These are phyloP conservation scores for Aptenodytes patagonicus DNA, from an alignment of 2,113 vertebrate species.

Conservation along the genomic window DNA sequence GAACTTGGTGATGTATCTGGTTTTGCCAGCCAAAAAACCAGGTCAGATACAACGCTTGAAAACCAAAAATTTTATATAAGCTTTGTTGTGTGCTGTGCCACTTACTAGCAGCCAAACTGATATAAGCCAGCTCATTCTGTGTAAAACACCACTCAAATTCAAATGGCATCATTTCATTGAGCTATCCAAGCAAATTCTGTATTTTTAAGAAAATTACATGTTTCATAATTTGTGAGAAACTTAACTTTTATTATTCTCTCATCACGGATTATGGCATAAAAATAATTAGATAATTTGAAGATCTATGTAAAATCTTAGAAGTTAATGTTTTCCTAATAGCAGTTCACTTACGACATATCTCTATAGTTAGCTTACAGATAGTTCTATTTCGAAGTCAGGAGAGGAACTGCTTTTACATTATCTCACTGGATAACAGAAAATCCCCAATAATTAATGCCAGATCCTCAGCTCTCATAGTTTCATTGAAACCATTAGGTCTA, in stretches of 20 bases:
- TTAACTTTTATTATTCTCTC: background rate
- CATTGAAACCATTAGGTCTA: constrained; percentile 22
- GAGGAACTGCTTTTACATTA: constrained; percentile 12
- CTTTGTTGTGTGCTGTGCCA: background rate
- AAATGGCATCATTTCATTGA: background rate
- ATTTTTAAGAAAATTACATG: constrained; percentile 38
- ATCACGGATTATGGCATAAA: background rate
- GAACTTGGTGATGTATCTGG: background rate
- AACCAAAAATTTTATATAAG: background rate
- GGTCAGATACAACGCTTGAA: background rate
- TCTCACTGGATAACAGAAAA: constrained; percentile 27
- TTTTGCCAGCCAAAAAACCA: background rate
- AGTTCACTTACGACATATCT: background rate
- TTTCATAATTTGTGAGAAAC: background rate
- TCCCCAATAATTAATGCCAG: constrained; percentile 22
- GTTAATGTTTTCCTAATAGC: background rate
- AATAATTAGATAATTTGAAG: background rate
- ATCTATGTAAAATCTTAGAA: background rate
- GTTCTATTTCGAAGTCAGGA: background rate
- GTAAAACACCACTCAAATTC: background rate
- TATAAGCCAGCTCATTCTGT: background rate
- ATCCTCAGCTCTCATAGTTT: background rate
- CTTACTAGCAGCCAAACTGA: background rate
- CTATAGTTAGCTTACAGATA: background rate
- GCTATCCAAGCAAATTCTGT: background rate